Evolutionary conservation across 2,888 invertebrate species (phyloP).

Genomic region (Lumbricus terrestris): DNA sequence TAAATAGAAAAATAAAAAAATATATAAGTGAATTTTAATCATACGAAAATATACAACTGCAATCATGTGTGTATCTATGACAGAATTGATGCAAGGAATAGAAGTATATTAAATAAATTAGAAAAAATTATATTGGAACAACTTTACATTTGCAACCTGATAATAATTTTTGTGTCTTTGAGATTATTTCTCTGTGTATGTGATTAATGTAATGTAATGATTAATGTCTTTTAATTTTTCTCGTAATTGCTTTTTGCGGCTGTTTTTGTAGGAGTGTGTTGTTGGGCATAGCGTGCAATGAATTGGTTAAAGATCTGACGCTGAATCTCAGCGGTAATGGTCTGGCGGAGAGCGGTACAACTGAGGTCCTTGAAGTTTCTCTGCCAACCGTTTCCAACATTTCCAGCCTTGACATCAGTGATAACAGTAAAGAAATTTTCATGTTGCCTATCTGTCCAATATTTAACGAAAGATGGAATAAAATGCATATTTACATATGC

Average conservation of each 20-base stretch:
- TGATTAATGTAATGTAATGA: too few relatives aligned
- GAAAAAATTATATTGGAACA: too few relatives aligned
- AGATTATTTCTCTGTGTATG: too few relatives aligned
- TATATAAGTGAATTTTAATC: too few relatives aligned
- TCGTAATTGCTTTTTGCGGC: not conserved
- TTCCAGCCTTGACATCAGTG: slow-evolving; percentile 83
- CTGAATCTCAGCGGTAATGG: slow-evolving; percentile 86
- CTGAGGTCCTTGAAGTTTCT: slow-evolving; percentile 82
- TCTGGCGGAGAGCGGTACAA: slow-evolving; percentile 69
- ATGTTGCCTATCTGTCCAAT: not conserved
- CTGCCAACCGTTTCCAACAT: slow-evolving; percentile 86
- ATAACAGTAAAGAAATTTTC: slow-evolving; percentile 74
- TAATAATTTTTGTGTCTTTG: too few relatives aligned
- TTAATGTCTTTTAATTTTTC: too few relatives aligned
- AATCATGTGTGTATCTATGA: too few relatives aligned
- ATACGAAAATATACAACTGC: too few relatives aligned
- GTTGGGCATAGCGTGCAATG: slow-evolving; percentile 89
- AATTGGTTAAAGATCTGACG: slow-evolving; percentile 81
- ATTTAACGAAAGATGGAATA: not conserved
- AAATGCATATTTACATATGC: not conserved
- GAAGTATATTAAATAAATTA: too few relatives aligned
- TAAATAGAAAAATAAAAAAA: too few relatives aligned
- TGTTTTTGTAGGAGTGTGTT: slow-evolving; percentile 73
- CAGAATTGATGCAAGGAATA: too few relatives aligned
- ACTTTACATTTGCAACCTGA: too few relatives aligned